Evolutionary conservation across 92 coral and sea anemone species (phyloP).

Genomic region (Ricordea florida): DNA sequence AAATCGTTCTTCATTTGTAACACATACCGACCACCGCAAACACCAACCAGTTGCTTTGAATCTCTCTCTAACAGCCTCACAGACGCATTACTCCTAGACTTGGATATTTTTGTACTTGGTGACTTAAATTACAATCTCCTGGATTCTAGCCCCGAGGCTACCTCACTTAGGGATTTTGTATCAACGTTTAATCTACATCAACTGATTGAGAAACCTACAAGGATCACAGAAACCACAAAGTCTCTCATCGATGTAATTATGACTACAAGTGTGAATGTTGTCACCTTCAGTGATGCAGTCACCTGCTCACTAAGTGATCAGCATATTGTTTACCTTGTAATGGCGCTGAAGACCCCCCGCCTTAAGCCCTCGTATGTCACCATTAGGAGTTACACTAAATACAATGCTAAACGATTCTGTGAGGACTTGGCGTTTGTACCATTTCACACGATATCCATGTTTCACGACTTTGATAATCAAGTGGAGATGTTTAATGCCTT

Average conservation of each 20-base stretch:
- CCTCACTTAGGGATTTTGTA: conserved; percentile 13
- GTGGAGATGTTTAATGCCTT: conserved; percentile 41
- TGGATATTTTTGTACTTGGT: conserved; percentile 34
- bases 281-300: conserved; percentile 39
- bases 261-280: conserved; percentile 35
- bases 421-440: conserved; percentile 62
- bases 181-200: conserved; percentile 36
- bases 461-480: conserved; percentile 51
- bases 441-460: conserved; percentile 43
- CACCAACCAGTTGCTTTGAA: conserved; percentile 37
- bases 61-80: conserved; percentile 31
- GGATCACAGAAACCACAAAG: conserved; percentile 43
- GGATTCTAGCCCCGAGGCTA: conserved; percentile 29
- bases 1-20: conserved; percentile 52
- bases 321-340: conserved; percentile 45
- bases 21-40: conserved; percentile 45
- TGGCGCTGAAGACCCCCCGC: conserved; percentile 45
- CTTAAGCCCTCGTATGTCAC: conserved; percentile 58
- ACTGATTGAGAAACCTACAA: conserved; percentile 38
- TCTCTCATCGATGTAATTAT: conserved; percentile 46
- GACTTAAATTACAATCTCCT: conserved; percentile 56
- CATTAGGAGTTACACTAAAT: conserved; percentile 43
- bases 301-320: conserved; percentile 58
- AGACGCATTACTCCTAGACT: conserved; percentile 22
- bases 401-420: conserved; percentile 33